These are phyloP conservation scores for Melanotaenia duboulayi DNA, from an alignment of 2,113 vertebrate species.

Conservation along the genomic window DNA sequence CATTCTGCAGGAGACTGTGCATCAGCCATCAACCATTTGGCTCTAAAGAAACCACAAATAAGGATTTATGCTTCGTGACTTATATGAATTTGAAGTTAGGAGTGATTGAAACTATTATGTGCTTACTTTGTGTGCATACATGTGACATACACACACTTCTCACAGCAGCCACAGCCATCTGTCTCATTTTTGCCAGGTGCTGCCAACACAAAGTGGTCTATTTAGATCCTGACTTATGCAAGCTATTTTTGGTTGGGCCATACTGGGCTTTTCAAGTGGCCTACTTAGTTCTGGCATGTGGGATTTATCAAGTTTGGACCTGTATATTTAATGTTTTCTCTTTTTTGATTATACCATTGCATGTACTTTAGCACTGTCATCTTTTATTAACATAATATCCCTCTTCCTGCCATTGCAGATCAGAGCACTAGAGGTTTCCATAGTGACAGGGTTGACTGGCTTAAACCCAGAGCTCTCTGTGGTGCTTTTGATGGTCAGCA, in stretches of 20 bases:
- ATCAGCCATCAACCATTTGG: conserved; percentile 17
- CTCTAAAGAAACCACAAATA: conserved; percentile 49
- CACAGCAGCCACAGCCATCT: conserved; percentile 67
- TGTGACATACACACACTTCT: conserved; percentile 7
- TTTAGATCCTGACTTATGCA: conserved; percentile 64
- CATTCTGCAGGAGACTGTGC: conserved; percentile 25
- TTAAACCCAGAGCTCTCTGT: conserved; percentile 32
- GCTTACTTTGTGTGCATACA: conserved; percentile 14
- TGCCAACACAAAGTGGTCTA: conserved; percentile 59
- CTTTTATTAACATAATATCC: conserved; percentile 27
- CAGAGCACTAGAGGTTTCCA: conserved; percentile 38
- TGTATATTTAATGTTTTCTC: conserved; percentile 18
- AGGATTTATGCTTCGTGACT: conserved; percentile 25
- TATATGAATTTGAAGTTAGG: conserved; percentile 18
- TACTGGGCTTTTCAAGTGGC: conserved; percentile 53
- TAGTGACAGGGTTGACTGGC: conserved; percentile 48
- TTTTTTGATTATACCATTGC: conserved; percentile 30
- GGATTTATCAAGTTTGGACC: conserved; percentile 43
- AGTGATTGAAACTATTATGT: conserved; percentile 10
- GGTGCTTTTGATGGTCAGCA: conserved; percentile 64
- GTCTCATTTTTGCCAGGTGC: conserved; percentile 77
- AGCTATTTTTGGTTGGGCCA: conserved; percentile 64
- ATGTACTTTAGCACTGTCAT: conserved; percentile 28
- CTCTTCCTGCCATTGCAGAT: conserved; percentile 22
- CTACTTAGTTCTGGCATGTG: conserved; percentile 44